Base-by-base conservation (phyloP, 1,140 invertebrate species). In the Bombyx mandarina region DNA sequence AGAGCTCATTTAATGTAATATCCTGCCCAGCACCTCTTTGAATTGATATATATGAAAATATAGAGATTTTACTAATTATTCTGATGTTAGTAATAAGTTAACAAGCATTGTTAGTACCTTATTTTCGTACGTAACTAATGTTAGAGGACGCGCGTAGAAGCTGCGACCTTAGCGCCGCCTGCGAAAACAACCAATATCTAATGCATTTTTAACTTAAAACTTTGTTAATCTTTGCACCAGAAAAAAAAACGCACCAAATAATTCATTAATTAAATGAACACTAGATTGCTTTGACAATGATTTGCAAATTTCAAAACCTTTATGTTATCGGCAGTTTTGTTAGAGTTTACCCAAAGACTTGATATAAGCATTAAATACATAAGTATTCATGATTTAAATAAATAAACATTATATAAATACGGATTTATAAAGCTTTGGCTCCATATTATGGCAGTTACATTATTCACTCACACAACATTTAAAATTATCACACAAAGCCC, bases 371-470 rank as follows among this genome's bases (percentile, higher is more conserved):
- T 5, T 35, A 35, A 35, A 35, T 35, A 35, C 4, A 35, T 35
- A 35, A 35, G 4, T 35, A 35, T 35, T 5, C 26, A 5, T 35
- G 26, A 35, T 35, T 35, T 3, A 3, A 35, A 35, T 35, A 35
- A 35, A 35, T 35, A 35, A 35, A 35, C 26, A 35, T 3, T 35
- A 35, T 35, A 35, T 35, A 35, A 35, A 35, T 35, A 35, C 26
- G 26, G 26, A 35, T 35, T 35, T 35, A 35, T 35, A 35, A 35
- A 35, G 26, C 26, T 43, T 47, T 52, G 54, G 55, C 58, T 61
- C 57, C 65, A 68, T 61, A 70, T 79, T 82, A 86, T 83, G 82
- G 82, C 82, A 73, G 80, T 86, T 86, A 86, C 82, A 86, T 83
- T 69, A 83, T 79, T 80, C 77, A 77, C 69, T 69, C 56, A 78